A percentile compares a stretch with the other conserved stretches of the same genome.
Conservation (phyloP, 92 coral and sea anemone species). For the Umimayanthus kanabou region DNA sequence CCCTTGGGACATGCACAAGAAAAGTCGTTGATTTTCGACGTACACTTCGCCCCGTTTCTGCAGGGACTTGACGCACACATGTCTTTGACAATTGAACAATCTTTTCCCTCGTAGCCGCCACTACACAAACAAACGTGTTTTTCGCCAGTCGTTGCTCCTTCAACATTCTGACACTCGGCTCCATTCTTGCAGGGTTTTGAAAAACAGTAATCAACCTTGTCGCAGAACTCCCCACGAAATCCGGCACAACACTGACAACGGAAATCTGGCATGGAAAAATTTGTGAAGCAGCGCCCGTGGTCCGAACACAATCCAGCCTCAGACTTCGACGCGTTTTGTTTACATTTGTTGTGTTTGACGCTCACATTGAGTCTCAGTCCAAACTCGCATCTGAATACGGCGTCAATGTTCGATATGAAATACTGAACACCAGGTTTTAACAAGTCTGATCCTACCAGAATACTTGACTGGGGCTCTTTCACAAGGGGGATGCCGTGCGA, state of each 20-base stretch:
- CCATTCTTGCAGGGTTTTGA: slow-evolving; percentile 89
- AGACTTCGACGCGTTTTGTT: slow-evolving; percentile 48
- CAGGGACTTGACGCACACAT: slow-evolving; percentile 91
- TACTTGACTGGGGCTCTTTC: slow-evolving; percentile 52
- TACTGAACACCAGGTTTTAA: slow-evolving; percentile 76
- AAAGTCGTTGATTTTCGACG: slow-evolving; percentile 80
- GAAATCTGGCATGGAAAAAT: slow-evolving; percentile 74
- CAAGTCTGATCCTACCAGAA: slow-evolving; percentile 59
- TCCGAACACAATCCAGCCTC: slow-evolving; percentile 64
- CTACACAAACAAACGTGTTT: slow-evolving; percentile 79
- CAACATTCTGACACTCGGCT: slow-evolving; percentile 77
- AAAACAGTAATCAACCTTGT: slow-evolving; percentile 86
- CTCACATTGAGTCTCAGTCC: slow-evolving; percentile 98
- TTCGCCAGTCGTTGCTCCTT: slow-evolving; percentile 54
- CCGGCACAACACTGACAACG: slow-evolving; percentile 96
- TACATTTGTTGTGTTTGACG: slow-evolving; percentile 81
- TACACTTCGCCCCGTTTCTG: slow-evolving; percentile 74
- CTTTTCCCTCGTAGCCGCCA: slow-evolving; percentile 86
- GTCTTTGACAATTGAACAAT: slow-evolving; percentile 85
- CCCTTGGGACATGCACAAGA: slow-evolving; percentile 84
- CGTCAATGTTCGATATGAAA: slow-evolving; percentile 88
- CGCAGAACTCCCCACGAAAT: slow-evolving; percentile 91
- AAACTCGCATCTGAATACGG: slow-evolving; percentile 92
- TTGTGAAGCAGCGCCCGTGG: slow-evolving; percentile 86
- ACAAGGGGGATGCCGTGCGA: slow-evolving; percentile 79